phyloP scores from a whole-genome alignment of 2,888 invertebrate species.

The Polyommatus iphigenia region DNA sequence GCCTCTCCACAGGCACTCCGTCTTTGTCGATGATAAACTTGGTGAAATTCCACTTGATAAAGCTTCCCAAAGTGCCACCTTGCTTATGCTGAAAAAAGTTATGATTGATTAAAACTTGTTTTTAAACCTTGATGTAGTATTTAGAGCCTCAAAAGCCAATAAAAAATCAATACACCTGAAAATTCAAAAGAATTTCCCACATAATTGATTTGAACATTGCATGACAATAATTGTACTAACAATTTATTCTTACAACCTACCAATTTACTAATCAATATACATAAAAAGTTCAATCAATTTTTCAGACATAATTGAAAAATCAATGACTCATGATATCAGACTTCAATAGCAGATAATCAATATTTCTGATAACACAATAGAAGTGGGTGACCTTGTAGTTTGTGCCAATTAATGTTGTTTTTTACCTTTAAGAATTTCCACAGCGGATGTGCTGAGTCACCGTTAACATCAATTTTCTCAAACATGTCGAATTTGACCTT shows the following conservation, averaged over 20 bases:
- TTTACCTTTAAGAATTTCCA: conserved; percentile 84
- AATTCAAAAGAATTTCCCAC: neutral
- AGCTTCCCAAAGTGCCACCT: conserved; percentile 80
- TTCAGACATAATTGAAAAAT: neutral
- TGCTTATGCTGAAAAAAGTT: conserved; percentile 64
- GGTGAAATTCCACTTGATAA: conserved; percentile 93
- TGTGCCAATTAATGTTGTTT: neutral
- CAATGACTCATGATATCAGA: neutral
- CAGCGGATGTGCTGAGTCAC: conserved; percentile 82
- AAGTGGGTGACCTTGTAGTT: conserved; percentile 6
- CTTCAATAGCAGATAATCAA: neutral
- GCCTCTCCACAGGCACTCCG: conserved; percentile 84
- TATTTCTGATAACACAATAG: neutral
- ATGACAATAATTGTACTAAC: too few relatives aligned
- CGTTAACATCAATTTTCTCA: conserved; percentile 85
- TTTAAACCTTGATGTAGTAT: neutral
- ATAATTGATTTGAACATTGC: neutral
- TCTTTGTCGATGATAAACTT: conserved; percentile 89
- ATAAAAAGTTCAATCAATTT: neutral
- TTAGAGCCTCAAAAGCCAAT: neutral
- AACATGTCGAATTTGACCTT: conserved; percentile 86
- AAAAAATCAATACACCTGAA: neutral
- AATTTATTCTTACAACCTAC: neutral
- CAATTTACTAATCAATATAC: neutral
- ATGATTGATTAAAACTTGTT: neutral